These are phyloP conservation scores for Carterocephalus palaemon DNA, from an alignment of 2,888 invertebrate genomes.

Conservation along the genomic window DNA sequence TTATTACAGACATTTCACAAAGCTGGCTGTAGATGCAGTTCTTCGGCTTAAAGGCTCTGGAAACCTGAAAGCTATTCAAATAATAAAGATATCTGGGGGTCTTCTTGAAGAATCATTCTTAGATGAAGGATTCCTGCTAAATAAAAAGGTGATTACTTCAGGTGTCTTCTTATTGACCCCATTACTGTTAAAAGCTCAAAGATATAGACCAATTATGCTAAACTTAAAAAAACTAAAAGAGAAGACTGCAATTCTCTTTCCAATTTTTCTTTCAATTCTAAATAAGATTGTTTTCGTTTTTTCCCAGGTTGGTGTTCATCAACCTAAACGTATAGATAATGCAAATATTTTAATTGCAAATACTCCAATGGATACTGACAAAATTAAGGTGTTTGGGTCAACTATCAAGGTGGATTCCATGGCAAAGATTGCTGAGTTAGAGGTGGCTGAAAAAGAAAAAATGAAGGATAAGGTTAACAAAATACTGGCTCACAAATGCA, in stretches of 20 bases:
- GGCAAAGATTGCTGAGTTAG: constrained; percentile 97
- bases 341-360: constrained; percentile 98
- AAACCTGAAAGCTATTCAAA: constrained; percentile 96
- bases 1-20: constrained; percentile 86
- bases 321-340: constrained; percentile 96
- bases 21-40: constrained; percentile 97
- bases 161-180: not conserved
- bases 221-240: constrained; percentile 3
- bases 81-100: constrained; percentile 98
- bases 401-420: constrained; percentile 94
- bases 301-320: constrained; percentile 92
- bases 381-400: constrained; percentile 99
- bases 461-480: constrained; percentile 99
- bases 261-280: not conserved
- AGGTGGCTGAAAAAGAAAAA: constrained; percentile 98
- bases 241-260: not conserved
- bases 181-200: too few species aligned
- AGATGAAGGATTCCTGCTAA: constrained; percentile 95
- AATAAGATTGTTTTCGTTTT: not conserved
- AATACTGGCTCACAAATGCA: constrained; percentile 95
- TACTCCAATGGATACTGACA: constrained; percentile 99
- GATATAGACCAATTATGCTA: too few species aligned
- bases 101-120: constrained; percentile 96
- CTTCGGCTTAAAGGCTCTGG: constrained; percentile 96
- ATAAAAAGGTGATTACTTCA: constrained; percentile 85